Base-by-base conservation (phyloP, 2,113 vertebrate genomes). In the Ibidorhyncha struthersii region DNA sequence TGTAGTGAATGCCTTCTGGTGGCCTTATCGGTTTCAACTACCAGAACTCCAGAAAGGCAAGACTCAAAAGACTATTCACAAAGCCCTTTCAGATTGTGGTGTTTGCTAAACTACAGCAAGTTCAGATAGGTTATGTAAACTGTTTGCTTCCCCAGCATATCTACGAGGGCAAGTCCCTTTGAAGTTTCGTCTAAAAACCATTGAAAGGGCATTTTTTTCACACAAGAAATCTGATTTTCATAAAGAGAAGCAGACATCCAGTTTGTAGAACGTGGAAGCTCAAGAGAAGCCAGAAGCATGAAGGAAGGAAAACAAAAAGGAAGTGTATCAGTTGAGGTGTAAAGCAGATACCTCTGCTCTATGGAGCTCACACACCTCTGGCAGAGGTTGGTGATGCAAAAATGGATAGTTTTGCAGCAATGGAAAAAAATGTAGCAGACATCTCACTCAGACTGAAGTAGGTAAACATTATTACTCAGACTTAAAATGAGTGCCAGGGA, bases 381-480 rank as follows among this genome's bases (percentile, higher is more conserved):
- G 29, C 23, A 82, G 47, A 63, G 9, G 5, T 8, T 89, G 56
- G 12, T 82, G 43, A 76, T 52, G 45, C 16, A 82, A 73, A 90
- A 87, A 40, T 14, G 9, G 15, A 45, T 12, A 61, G 30, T 61
- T 82, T 61, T 69, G 38, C 19, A 85, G 36, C 52, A 91, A 52
- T 3, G 3, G 67, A 72, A 91, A 52, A 69, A 66, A 40, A 20
- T 1, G 21, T 0, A 55, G 40, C 0, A 0, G 72, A 79, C 11
- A 65, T 19, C 25, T 84, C 40, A 53, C 23, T 84, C 3, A 3
- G 23, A 78, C 49, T 41, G 14, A 82, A 21, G 21, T 9, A 76
- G 26, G 22, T 82, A 82, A 91, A 85, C 18, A 4, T 7, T 36
- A 93, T 56, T 61, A 61, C 9, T 94, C 6, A 13, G 62, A 65